Percentiles rank a stretch among this genome's conserved stretches.
Conservation (phyloP, 2,797 vertebrate genomes). For the Bradypodion ventrale region DNA sequence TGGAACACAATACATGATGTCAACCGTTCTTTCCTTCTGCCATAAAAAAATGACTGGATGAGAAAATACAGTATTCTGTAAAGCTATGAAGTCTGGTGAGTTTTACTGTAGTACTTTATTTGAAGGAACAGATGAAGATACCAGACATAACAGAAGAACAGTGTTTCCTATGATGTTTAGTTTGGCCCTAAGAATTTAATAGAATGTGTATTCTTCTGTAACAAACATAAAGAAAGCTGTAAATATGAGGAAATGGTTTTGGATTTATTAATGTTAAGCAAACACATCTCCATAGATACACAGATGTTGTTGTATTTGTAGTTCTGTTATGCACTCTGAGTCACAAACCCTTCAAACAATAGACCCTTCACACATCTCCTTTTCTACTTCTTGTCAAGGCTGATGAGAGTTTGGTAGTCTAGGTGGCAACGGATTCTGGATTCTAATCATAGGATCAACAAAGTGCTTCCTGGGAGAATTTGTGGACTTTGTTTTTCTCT, state of each 20-base stretch:
- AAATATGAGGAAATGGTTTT: constrained; percentile 14
- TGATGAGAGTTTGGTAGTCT: neutral
- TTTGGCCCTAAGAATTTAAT: neutral
- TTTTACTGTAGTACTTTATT: neutral
- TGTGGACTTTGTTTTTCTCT: neutral
- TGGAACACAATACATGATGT: neutral
- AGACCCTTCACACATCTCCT: neutral
- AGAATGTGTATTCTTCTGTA: neutral
- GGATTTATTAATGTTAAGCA: neutral
- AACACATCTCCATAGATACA: neutral
- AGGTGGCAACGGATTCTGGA: neutral
- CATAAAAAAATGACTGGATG: neutral
- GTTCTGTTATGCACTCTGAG: neutral
- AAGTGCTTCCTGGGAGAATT: neutral
- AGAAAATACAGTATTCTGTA: neutral
- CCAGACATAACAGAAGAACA: no score
- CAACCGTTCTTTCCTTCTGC: neutral
- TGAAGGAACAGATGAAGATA: neutral
- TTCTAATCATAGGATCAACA: neutral
- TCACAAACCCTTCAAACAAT: neutral
- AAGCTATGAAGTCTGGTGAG: neutral
- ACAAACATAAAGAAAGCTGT: constrained; percentile 29
- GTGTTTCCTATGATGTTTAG: neutral
- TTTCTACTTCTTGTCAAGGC: constrained; percentile 8
- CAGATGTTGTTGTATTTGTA: constrained; percentile 35